Evolutionary conservation across 2,113 vertebrate species (phyloP).

Genomic region (Hoplias malabaricus): DNA sequence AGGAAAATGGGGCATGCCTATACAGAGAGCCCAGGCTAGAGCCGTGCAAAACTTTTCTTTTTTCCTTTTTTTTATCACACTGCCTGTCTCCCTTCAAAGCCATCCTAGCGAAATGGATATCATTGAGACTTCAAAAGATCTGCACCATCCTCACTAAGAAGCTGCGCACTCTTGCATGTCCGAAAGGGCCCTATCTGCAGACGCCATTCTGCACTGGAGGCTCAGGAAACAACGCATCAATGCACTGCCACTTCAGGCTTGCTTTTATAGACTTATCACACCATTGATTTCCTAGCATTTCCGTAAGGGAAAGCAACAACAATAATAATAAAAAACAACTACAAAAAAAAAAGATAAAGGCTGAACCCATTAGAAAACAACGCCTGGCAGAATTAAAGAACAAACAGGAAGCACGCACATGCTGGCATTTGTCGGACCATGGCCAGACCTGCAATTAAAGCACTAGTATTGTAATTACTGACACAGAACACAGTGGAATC

Average conservation of each 20-base stretch:
- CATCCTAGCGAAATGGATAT: slow-evolving; percentile 65
- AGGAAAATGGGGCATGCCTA: slow-evolving; percentile 66
- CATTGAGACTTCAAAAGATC: slow-evolving; percentile 70
- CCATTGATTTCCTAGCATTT: slow-evolving; percentile 46
- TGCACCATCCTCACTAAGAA: slow-evolving; percentile 60
- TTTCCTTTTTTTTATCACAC: slow-evolving; percentile 64
- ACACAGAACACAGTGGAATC: slow-evolving; percentile 43
- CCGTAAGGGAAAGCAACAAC: slow-evolving; percentile 35
- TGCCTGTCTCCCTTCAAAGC: slow-evolving; percentile 72
- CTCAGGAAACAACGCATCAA: slow-evolving; percentile 54
- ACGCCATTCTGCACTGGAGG: slow-evolving; percentile 32
- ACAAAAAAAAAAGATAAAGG: background rate
- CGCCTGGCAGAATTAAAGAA: slow-evolving; percentile 30
- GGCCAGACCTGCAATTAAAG: slow-evolving; percentile 48
- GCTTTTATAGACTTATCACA: slow-evolving; percentile 48
- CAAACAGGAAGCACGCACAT: slow-evolving; percentile 25
- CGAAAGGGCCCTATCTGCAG: slow-evolving; percentile 63
- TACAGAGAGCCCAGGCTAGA: slow-evolving; percentile 61
- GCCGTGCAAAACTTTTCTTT: slow-evolving; percentile 47
- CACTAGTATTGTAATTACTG: slow-evolving; percentile 42
- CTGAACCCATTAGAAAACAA: slow-evolving; percentile 29
- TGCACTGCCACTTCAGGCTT: slow-evolving; percentile 46
- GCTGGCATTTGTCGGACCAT: slow-evolving; percentile 11
- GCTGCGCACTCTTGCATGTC: slow-evolving; percentile 64
- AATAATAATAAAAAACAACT: slow-evolving; percentile 15